Conservation (phyloP, 2,888 invertebrate species). For the Epinotia ramella region DNA sequence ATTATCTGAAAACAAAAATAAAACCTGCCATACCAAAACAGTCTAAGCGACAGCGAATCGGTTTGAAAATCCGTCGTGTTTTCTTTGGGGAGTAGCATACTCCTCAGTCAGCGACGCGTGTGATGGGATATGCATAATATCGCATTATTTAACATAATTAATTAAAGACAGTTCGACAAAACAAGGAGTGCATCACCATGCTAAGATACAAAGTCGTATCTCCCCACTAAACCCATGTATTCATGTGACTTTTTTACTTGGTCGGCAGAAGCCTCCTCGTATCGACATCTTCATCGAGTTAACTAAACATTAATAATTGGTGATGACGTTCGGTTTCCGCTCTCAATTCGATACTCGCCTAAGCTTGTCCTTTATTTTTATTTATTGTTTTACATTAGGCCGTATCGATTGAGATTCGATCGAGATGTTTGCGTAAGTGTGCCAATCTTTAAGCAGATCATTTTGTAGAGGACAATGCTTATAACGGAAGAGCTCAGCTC, state of each 20-base stretch:
- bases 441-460: neutral
- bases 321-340: slow-evolving; percentile 77
- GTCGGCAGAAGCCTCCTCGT: slow-evolving; percentile 63
- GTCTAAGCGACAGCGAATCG: neutral
- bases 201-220: neutral
- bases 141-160: slow-evolving; percentile 82
- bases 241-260: neutral
- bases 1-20: slow-evolving; percentile 32
- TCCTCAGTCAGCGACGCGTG: slow-evolving; percentile 56
- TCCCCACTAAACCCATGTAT: neutral
- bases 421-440: neutral
- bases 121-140: slow-evolving; percentile 82
- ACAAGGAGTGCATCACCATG: slow-evolving; percentile 72
- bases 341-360: slow-evolving; percentile 57
- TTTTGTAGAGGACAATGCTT: neutral
- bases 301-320: slow-evolving; percentile 79
- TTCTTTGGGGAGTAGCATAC: slow-evolving; percentile 3
- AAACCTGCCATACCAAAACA: neutral
- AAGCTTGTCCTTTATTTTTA: slow-evolving; percentile 35
- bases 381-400: slow-evolving; percentile 13
- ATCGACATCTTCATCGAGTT: slow-evolving; percentile 79
- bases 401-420: slow-evolving; percentile 1
- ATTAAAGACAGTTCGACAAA: slow-evolving; percentile 80
- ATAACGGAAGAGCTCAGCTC: neutral
- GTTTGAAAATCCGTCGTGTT: neutral